Percentiles rank a stretch among this genome's conserved stretches.
Conservation (phyloP, 2,888 invertebrate species). For the Drosophila paracracens region DNA sequence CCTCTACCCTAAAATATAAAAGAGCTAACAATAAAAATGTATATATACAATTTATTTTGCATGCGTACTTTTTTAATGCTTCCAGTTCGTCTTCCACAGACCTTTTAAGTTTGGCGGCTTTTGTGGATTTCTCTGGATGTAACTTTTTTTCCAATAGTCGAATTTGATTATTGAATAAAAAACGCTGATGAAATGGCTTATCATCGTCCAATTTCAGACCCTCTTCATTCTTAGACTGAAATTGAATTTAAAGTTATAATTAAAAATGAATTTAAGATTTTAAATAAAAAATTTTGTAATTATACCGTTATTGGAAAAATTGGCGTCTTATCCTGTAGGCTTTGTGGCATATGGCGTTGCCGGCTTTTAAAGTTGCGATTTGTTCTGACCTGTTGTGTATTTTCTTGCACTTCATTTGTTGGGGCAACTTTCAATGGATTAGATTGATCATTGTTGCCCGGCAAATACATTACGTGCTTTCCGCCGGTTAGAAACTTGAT, state of each 20-base stretch:
- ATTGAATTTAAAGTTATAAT: not conserved
- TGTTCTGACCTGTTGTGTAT: slow-evolving; percentile 27
- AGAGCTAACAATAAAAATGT: not conserved
- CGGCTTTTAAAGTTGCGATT: slow-evolving; percentile 53
- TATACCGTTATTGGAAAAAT: slow-evolving; percentile 45
- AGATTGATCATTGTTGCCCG: slow-evolving; percentile 52
- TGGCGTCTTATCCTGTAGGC: slow-evolving; percentile 61
- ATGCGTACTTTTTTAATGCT: slow-evolving; percentile 89
- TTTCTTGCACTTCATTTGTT: slow-evolving; percentile 19
- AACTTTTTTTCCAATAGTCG: slow-evolving; percentile 91
- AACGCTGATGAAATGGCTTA: slow-evolving; percentile 87
- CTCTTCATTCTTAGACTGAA: slow-evolving; percentile 31
- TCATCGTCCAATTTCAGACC: slow-evolving; percentile 41
- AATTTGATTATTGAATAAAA: slow-evolving; percentile 94
- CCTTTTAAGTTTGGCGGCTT: slow-evolving; percentile 91
- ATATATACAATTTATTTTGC: too few relatives aligned
- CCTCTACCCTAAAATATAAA: slow-evolving; percentile 88
- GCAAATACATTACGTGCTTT: slow-evolving; percentile 92
- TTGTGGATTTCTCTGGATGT: slow-evolving; percentile 90
- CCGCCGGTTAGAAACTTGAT: slow-evolving; percentile 88
- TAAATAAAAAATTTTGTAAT: not conserved
- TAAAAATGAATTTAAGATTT: not conserved
- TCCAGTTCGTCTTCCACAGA: slow-evolving; percentile 91
- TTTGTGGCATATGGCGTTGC: slow-evolving; percentile 58
- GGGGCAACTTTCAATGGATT: slow-evolving; percentile 14